phyloP scores from a whole-genome alignment of 2,797 vertebrate species.

The Chloroceryle amazona region DNA sequence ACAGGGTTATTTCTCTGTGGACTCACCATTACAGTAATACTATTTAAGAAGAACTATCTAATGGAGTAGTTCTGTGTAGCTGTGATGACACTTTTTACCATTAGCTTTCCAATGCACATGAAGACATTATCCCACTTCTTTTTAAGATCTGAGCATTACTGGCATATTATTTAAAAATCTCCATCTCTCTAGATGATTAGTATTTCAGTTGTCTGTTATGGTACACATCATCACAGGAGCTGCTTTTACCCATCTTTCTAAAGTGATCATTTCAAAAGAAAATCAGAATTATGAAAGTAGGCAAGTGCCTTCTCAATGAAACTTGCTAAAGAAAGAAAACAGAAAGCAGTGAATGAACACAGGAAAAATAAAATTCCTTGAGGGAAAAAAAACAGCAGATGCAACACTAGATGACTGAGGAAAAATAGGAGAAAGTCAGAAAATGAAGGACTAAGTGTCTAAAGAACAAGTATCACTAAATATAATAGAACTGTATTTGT shows the following conservation, averaged over 20 bases:
- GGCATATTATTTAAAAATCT: neutral
- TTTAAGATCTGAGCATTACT: neutral
- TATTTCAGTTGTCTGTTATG: neutral
- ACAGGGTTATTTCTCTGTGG: neutral
- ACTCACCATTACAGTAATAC: neutral
- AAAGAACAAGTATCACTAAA: neutral
- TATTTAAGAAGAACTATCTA: neutral
- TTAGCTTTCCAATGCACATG: neutral
- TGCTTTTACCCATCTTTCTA: neutral
- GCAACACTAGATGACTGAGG: neutral
- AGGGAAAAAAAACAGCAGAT: neutral
- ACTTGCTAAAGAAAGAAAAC: neutral
- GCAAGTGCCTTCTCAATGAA: neutral
- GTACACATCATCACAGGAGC: neutral
- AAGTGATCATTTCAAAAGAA: neutral
- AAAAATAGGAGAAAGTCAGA: neutral
- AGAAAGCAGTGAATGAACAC: neutral
- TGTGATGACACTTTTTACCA: neutral
- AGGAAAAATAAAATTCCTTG: neutral
- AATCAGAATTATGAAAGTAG: neutral
- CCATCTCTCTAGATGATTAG: neutral
- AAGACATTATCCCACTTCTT: neutral
- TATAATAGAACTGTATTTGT: neutral
- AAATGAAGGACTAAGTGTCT: neutral
- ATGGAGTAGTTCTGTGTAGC: neutral